Base-by-base conservation (phyloP, 37 sponge, comb jelly and placozoan genomes). In the Aphrocallistes beatrix region DNA sequence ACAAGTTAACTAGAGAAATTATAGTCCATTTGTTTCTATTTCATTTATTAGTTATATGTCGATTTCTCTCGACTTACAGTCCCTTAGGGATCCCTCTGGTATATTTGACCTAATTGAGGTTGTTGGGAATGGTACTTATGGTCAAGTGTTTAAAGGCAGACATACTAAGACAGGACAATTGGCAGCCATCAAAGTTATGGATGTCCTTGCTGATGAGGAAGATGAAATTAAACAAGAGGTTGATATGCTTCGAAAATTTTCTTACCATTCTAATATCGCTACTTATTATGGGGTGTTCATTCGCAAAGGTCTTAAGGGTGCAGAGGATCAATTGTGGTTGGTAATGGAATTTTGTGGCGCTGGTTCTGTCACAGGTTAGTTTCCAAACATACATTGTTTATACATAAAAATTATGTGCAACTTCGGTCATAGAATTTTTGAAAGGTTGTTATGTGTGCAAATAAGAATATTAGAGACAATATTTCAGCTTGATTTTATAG, bases 261-360 rank as follows among this genome's bases (percentile, higher is more conserved):
- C 98, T 0, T 90, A 95, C 82, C 98, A 97, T 30, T 86, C 88
- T 37, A 95, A 95, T 86, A 95, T 97, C 81, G 98, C 98, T 25
- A 97, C 96, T 9, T 97, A 97, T 50, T 97, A 95, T 49, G 98
- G 98, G 32, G 98, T 96, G 0, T 97, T 97, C 81, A 90, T 97
- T 38, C 82, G 86, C 87, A 94, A 97, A 50, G 89, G 92, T 81
- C 83, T 89, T 25, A 39, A 82, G 0, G 94, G 95, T 0, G 81
- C 85, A 3, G 96, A 96, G 49, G 94, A 94, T 60, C 94, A 94
- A 84, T 47, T 96, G 8, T 96, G 96, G 96, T 86, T 97, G 86
- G 98, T 97, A 37, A 97, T 97, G 98, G 98, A 97, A 85, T 97
- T 86, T 81, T 97, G 98, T 89, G 98, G 98, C 32, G 96, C 96